Evolutionary conservation across 35 echinoderm and acorn worm species (phyloP).

Genomic region (Amphiura filiformis): DNA sequence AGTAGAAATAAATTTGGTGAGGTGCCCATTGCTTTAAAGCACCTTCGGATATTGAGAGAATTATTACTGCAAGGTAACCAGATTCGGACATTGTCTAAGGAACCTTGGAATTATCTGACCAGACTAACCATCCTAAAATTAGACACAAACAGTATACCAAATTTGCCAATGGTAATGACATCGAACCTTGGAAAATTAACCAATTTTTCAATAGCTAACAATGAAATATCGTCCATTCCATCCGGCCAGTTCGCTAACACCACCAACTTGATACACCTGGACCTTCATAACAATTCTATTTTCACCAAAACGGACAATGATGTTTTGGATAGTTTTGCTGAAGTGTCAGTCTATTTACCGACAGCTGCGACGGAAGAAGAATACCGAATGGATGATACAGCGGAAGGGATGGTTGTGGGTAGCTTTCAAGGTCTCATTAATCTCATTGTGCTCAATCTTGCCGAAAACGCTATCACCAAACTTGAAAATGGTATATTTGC

Average conservation of each 20-base stretch:
- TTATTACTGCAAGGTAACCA: not conserved
- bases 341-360: not conserved
- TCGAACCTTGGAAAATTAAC: not conserved
- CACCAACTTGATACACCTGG: not conserved
- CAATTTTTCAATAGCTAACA: not conserved
- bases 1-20: not conserved
- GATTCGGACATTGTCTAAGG: not conserved
- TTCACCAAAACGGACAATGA: not conserved
- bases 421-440: not conserved
- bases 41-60: not conserved
- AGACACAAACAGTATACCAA: not conserved
- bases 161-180: not conserved
- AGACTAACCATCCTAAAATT: not conserved
- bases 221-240: not conserved
- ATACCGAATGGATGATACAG: not conserved
- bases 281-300: not conserved
- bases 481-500: not conserved
- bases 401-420: not conserved
- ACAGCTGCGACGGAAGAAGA: not conserved
- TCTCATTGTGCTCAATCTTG: not conserved
- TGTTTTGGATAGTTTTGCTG: not conserved
- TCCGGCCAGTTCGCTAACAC: not conserved
- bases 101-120: not conserved
- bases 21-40: not conserved
- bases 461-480: not conserved